Evolutionary conservation across 2,888 invertebrate species (phyloP), one percentile per base, ranked within the genome.

Genomic region (Galeopsomyia nigrocyanea): DNA sequence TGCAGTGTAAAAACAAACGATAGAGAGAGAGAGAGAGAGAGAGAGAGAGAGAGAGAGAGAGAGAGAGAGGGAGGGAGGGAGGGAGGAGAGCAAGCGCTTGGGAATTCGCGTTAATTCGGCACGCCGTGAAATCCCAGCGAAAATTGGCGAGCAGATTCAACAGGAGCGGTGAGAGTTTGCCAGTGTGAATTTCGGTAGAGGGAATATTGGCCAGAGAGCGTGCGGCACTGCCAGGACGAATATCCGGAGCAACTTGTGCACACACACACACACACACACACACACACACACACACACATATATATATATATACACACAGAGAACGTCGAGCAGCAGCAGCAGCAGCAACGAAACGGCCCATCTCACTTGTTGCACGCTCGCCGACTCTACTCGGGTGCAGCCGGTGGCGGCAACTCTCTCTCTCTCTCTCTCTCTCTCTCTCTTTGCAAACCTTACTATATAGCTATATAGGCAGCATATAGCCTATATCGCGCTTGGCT

Each of bases 361-460:
- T 50, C 17, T 74, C 77, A 78, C 78, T 78, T 78, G 78, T 78
- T 78, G 77, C 78, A 62, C 58, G 49, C 66, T 56, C 10, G 68
- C 16, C 21, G 47, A 67, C 53, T 51, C 17, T 56, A 46, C 46
- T 63, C 47, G 47, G 53, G 21, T 39, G 49, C 26, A 70, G 62
- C 53, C 51, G 67, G 19, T 39, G 21, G 55, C 39, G 13, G 39
- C 39, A 5, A 17, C 14, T 5, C 46, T 51, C 51, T 10, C 26
- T 49, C 53, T 19, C 6, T 2, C 22, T 21, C 17, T 60, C 21
- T n/a, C n/a, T n/a, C n/a, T n/a, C n/a, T n/a, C n/a, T n/a, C n/a
- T n/a, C n/a, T 31, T 31, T 13, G 39, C 39, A 39, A 39, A 39
- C 39, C 39, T 39, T 13, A 1, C 39, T 39, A 53, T 53, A 53